A percentile compares a stretch with the other conserved stretches of the same genome.
Conservation (phyloP, 2,113 vertebrate genomes). For the Brienomyrus brachyistius region DNA sequence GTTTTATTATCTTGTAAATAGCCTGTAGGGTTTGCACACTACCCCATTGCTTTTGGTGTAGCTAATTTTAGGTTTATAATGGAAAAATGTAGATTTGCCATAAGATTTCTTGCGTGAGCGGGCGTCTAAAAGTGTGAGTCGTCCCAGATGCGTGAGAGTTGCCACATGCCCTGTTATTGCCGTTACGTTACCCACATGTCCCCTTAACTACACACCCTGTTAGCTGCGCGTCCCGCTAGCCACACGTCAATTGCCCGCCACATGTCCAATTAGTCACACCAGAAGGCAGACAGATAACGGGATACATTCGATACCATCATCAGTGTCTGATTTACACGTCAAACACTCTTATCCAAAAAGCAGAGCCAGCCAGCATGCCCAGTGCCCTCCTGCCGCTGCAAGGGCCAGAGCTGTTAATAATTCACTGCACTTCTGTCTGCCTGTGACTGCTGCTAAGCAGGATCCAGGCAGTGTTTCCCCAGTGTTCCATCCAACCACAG, state of each 20-base stretch:
- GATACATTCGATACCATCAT: neutral
- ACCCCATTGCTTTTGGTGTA: no score
- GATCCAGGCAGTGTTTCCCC: neutral
- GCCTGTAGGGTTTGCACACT: no score
- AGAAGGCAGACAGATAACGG: neutral
- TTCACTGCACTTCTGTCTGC: neutral
- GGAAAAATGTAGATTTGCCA: no score
- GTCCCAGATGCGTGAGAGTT: neutral
- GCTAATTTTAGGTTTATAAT: no score
- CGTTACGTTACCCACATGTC: no score
- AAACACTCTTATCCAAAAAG: neutral
- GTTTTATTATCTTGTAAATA: no score
- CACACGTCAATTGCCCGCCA: neutral
- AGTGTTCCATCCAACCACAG: neutral
- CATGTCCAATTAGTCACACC: neutral
- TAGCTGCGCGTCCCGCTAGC: neutral
- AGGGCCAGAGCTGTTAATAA: neutral
- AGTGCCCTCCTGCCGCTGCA: neutral
- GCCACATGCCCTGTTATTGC: no score
- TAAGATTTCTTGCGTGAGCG: no score
- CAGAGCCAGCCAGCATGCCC: neutral
- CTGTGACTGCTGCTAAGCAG: neutral
- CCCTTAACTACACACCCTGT: neutral
- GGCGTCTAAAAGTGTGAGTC: neutral
- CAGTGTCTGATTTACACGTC: neutral